These are phyloP conservation scores for Ectobius pallidus DNA, from an alignment of 2,888 invertebrate species.

Conservation along the genomic window DNA sequence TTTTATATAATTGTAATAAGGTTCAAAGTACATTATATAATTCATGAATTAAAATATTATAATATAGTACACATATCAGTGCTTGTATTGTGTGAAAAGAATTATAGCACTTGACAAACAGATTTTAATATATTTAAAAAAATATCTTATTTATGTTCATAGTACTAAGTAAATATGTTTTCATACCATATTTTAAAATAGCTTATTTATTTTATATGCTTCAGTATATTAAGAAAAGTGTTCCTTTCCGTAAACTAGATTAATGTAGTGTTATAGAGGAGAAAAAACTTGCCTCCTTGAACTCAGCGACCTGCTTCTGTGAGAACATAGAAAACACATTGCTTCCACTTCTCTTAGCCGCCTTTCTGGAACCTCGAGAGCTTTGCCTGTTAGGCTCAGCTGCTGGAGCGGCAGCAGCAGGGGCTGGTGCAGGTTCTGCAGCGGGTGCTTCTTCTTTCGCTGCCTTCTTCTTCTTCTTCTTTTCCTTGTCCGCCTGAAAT, in stretches of 20 bases:
- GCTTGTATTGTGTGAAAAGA: too few species aligned
- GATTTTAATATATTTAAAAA: too few species aligned
- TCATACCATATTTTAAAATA: too few species aligned
- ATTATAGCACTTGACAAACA: too few species aligned
- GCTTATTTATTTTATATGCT: too few species aligned
- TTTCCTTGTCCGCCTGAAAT: conserved; percentile 88
- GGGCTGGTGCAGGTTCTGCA: conserved; percentile 64
- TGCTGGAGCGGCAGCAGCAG: conserved; percentile 72
- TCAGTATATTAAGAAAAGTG: too few species aligned
- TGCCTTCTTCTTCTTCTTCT: conserved; percentile 86
- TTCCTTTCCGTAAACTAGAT: not conserved
- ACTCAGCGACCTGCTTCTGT: conserved; percentile 94
- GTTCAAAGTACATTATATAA: too few species aligned
- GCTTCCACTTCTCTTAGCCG: conserved; percentile 89
- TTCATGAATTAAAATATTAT: too few species aligned
- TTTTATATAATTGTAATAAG: too few species aligned
- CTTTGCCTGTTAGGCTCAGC: conserved; percentile 68
- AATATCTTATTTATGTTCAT: too few species aligned
- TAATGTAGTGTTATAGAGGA: not conserved
- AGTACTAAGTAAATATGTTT: too few species aligned
- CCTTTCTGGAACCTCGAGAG: conserved; percentile 81
- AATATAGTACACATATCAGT: too few species aligned
- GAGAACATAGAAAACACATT: conserved; percentile 98
- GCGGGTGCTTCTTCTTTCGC: conserved; percentile 68
- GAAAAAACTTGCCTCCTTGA: conserved; percentile 77